Base-by-base conservation (phyloP, 2,797 vertebrate genomes). In the Brachyrhaphis roseni region DNA sequence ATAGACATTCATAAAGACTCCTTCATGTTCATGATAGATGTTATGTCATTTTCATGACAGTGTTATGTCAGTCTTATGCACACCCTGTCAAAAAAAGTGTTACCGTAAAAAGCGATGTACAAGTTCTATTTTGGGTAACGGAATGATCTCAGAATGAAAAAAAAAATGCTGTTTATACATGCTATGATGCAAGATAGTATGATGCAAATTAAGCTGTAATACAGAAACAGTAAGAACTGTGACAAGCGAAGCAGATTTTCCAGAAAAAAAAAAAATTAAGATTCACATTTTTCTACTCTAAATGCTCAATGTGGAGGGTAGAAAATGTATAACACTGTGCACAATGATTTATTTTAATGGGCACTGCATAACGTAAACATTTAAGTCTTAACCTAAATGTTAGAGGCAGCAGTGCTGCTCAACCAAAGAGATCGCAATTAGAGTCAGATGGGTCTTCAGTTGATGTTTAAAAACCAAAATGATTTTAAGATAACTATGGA, bases 21-120 rank as follows among this genome's bases (percentile, higher is more conserved):
- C 39, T 7, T 41, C 39, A 41, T 41, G 39, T 41, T 41, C 39
- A 41, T 41, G 39, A 41, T 5, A 41, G 39, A 41, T 41, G 39
- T 41, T 41, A 41, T 8, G 39, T 41, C 39, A 41, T 41, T 41
- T 41, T 41, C 1, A 41, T 41, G 39, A 41, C 39, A 41, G 39
- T 41, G 39, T 39, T 4, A 39, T 39, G 36, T 41, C 39, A 41
- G 39, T 41, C 7, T 41, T 41, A 41, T 41, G 39, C 39, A 39
- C 36, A 41, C 39, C 39, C 39, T 41, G 39, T 41, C 39, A 41
- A 43, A 43, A 11, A 43, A 10, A 43, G 41, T 43, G 41, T 72
- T 4, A 59, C 80, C 84, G 77, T 84, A 62, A 74, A 49, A 89
- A 31, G 34, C 7, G 36, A 43, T 68, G 26, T 28, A 26, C 64